Percentiles rank a stretch among this genome's conserved stretches.
Conservation (phyloP, 2,113 vertebrate species). For the Scalopus aquaticus region DNA sequence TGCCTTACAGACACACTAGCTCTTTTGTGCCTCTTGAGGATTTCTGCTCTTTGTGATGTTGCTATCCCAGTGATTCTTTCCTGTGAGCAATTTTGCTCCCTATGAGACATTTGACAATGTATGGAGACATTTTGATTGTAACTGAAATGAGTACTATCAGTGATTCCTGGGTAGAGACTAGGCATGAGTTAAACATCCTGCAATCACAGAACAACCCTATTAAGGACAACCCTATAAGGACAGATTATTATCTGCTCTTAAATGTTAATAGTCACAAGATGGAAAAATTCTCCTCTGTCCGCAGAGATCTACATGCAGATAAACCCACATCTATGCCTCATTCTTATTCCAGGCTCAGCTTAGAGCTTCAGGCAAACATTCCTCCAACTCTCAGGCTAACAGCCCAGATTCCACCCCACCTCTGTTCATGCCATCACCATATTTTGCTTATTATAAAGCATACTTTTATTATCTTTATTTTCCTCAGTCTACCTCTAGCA, state of each 20-base stretch:
- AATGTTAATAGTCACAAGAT: not conserved
- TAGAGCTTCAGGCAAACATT: not conserved
- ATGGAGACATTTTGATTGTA: not conserved
- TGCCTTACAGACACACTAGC: not conserved
- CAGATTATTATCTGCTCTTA: not conserved
- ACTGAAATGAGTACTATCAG: not conserved
- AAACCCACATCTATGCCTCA: not conserved
- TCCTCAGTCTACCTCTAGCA: not conserved
- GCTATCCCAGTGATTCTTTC: not conserved
- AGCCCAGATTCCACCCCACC: fast-evolving
- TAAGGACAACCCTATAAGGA: no score
- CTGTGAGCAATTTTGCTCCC: not conserved
- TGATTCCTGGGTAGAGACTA: not conserved
- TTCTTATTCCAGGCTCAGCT: not conserved
- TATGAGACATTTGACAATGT: not conserved
- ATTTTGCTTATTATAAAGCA: not conserved
- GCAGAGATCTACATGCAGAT: not conserved
- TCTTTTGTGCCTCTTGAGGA: not conserved
- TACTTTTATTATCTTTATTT: not conserved
- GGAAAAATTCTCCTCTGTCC: not conserved
- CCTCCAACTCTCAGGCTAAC: not conserved
- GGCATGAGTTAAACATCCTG: not conserved
- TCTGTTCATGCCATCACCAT: not conserved
- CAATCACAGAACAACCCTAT: not conserved
- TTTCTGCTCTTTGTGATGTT: not conserved